Percentiles rank a stretch among this genome's conserved stretches.
Evolutionary conservation across 2,888 invertebrate genomes (phyloP).

Genomic region (Papilio demoleus): DNA sequence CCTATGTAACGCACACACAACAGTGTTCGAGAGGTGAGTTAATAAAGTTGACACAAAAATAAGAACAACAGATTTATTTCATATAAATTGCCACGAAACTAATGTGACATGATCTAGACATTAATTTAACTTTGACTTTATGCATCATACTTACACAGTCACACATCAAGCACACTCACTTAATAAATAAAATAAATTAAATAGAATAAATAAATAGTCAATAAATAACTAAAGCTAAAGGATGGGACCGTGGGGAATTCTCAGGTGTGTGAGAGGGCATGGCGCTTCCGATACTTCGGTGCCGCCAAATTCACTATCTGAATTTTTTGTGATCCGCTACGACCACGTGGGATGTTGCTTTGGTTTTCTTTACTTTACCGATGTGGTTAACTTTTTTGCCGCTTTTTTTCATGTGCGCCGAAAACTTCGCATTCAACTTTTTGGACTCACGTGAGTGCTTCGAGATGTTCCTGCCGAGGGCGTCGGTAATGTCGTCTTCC

Average conservation of each 20-base stretch:
- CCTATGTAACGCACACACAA: constrained; percentile 74
- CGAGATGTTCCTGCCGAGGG: constrained; percentile 80
- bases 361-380: constrained; percentile 82
- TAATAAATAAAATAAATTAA: constrained; percentile 85
- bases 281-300: constrained; percentile 61
- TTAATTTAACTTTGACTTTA: constrained; percentile 81
- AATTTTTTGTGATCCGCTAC: constrained; percentile 81
- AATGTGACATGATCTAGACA: constrained; percentile 84
- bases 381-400: constrained; percentile 78
- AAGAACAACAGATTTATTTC: constrained; percentile 83
- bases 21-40: constrained; percentile 67
- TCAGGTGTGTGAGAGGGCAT: constrained; percentile 76
- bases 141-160: constrained; percentile 80
- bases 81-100: constrained; percentile 82
- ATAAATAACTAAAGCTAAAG: constrained; percentile 83
- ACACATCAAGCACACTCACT: constrained; percentile 82
- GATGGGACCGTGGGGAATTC: constrained; percentile 75
- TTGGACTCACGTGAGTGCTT: constrained; percentile 93
- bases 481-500: constrained; percentile 86
- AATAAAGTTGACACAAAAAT: constrained; percentile 78
- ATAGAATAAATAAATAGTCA: constrained; percentile 84
- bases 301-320: constrained; percentile 77
- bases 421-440: constrained; percentile 81
- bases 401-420: constrained; percentile 75
- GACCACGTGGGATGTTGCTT: constrained; percentile 76